Conservation (phyloP, 2,113 vertebrate genomes). For the Gyps fulvus region DNA sequence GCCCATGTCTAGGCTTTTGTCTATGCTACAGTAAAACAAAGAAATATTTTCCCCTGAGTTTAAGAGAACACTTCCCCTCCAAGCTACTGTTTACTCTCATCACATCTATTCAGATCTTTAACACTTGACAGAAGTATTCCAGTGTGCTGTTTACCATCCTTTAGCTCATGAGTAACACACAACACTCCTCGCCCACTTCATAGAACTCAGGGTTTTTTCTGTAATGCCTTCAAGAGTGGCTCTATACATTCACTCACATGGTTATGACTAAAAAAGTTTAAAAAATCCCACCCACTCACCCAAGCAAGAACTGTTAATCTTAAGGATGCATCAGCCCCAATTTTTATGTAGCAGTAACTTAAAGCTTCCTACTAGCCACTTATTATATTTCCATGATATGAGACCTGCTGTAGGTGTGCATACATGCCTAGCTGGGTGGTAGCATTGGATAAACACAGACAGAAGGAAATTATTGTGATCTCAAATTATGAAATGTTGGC, state of each 20-base stretch:
- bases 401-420: not conserved
- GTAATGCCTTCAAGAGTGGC: not conserved
- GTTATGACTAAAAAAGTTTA: not conserved
- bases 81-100: not conserved
- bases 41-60: not conserved
- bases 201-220: not conserved
- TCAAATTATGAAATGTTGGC: not conserved
- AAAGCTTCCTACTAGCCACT: not conserved
- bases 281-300: not conserved
- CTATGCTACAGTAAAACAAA: not conserved
- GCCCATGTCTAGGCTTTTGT: not conserved
- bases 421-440: accelerated
- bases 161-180: not conserved
- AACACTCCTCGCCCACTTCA: accelerated
- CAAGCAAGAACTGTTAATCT: not conserved
- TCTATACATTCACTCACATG: not conserved
- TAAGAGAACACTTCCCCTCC: not conserved
- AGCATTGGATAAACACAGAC: not conserved
- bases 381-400: not conserved
- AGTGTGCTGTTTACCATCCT: not conserved
- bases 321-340: not conserved
- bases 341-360: not conserved
- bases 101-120: not conserved
- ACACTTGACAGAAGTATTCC: not conserved
- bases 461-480: not conserved